Base-by-base conservation (phyloP, 1,140 invertebrate genomes). In the Pogonognathellus flavescens region DNA sequence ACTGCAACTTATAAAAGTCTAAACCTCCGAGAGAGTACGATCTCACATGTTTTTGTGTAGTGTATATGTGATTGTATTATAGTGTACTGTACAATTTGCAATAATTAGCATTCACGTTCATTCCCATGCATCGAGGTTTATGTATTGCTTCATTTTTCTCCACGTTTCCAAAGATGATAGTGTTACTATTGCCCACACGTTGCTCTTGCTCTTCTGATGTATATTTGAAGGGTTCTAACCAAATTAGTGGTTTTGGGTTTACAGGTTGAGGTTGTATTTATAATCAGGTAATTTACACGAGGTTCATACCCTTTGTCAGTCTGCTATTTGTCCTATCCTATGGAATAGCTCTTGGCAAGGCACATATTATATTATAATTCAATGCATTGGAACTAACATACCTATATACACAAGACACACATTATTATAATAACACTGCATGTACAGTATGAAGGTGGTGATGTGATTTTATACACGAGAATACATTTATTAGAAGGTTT, bases 271-370 rank as follows among this genome's bases (percentile, higher is more conserved):
- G 70, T 76, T 76, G 70, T 76, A 76, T 76, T 76, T 76, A 76
- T 76, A 76, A 76, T 76, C 70, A 76, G 70, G 70, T 76, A 76
- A 76, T 76, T 76, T 76, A 76, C 70, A 76, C 70, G 70, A 76
- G 70, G 70, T 49, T 50, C 31, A 25, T 76, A 49, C 22, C n/a
- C 8, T 25, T 14, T 70, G n/a, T 66, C 31, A 25, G 66, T 22
- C 66, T 70, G n/a, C 49, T 25, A 25, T 31, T 50, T n/a, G n/a
- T 41, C 31, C 22, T 66, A 66, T 20, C 22, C 22, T 25, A 20
- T 25, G 18, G 20, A 25, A 25, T 20, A 66, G 31, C 31, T 41
- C 31, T 41, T 41, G 31, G 31, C 31, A 41, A 3, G 31, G 31
- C 31, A 41, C 31, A 3, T 6, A 41, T 41, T 41, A 6, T n/a